Evolutionary conservation across 1,140 invertebrate genomes (phyloP), one percentile per base, ranked within the genome.

Genomic region (Scaptomyza pallida): DNA sequence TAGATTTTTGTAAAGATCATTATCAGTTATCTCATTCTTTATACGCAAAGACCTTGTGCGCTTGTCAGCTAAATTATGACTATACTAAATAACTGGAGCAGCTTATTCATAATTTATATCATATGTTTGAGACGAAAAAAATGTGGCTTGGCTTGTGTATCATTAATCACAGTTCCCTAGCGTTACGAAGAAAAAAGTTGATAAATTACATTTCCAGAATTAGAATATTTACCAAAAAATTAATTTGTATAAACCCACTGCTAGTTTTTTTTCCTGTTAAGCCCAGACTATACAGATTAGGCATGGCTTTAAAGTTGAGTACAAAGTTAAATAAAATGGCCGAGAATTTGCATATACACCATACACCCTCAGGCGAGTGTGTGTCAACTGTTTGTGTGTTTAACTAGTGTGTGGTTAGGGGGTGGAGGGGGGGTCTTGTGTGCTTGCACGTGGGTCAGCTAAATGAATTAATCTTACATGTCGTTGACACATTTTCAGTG

Each of bases 381-480:
- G 37, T 13, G 8, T 13, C 19, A 26, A 13, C 21, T 15, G 19
- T 48, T 26, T 47, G 15, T 50, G 41, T 69, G 40, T 21, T 9
- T 79, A 21, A 16, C 63, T 48, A 23, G 12, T 43, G 37, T 51
- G 60, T 1, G 48, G 33, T 37, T 33, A n/a, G n/a, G n/a, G n/a
- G n/a, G n/a, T n/a, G n/a, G n/a, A n/a, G n/a, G n/a, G n/a, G n/a
- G 23, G 23, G 2, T 13, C 17, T 40, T 50, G 21, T 61, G 45
- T 26, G 41, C 37, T 26, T 51, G 47, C 65, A 21, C 55, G 40
- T 62, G 19, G 50, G 62, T 43, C 45, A 45, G 45, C 62, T 59
- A 80, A 86, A 81, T 72, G 60, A 86, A 78, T 78, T 86, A 90
- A 85, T 90, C 89, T 90, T 90, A 90, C 89, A 88, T 90, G 89